Evolutionary conservation across 1,140 invertebrate species (phyloP).

Genomic region (Pristionchus pacificus): DNA sequence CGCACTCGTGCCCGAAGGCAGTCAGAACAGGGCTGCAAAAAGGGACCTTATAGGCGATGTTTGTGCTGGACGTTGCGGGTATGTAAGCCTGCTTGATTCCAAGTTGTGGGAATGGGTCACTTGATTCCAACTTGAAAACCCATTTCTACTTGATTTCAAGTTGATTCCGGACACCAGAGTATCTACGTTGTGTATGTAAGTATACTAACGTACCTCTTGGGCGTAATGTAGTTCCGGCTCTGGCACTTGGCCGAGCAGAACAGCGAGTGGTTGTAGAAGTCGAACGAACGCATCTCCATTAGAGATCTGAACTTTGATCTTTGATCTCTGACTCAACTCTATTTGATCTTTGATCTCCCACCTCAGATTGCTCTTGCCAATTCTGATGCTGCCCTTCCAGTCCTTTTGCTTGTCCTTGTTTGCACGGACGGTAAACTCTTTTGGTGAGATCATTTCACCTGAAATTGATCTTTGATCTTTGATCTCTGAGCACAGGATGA

Average conservation of each 20-base stretch:
- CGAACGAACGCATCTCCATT: conserved; percentile 58
- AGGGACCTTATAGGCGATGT: too few relatives aligned
- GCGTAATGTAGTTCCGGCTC: conserved; percentile 37
- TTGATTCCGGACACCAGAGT: too few relatives aligned
- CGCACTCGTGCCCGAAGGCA: too few relatives aligned
- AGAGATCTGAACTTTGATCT: conserved; percentile 46
- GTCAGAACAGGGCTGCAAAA: too few relatives aligned
- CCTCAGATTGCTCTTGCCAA: conserved; percentile 58
- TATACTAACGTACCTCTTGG: too few relatives aligned
- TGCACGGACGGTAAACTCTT: conserved; percentile 59
- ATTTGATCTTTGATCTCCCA: conserved; percentile 12
- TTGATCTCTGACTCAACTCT: conserved; percentile 6
- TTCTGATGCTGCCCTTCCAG: conserved; percentile 61
- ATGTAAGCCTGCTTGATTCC: too few relatives aligned
- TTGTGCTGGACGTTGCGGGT: too few relatives aligned
- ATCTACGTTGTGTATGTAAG: too few relatives aligned
- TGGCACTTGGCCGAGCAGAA: conserved; percentile 57
- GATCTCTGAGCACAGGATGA: conserved; percentile 10
- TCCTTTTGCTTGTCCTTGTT: conserved; percentile 61
- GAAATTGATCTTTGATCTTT: conserved; percentile 12
- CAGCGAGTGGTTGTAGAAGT: conserved; percentile 58
- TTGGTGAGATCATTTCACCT: conserved; percentile 58
- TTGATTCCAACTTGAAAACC: too few relatives aligned
- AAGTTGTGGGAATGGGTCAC: too few relatives aligned
- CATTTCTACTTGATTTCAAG: too few relatives aligned